These are phyloP conservation scores for Micromesistius poutassou DNA, from an alignment of 2,797 vertebrate species.

Conservation along the genomic window DNA sequence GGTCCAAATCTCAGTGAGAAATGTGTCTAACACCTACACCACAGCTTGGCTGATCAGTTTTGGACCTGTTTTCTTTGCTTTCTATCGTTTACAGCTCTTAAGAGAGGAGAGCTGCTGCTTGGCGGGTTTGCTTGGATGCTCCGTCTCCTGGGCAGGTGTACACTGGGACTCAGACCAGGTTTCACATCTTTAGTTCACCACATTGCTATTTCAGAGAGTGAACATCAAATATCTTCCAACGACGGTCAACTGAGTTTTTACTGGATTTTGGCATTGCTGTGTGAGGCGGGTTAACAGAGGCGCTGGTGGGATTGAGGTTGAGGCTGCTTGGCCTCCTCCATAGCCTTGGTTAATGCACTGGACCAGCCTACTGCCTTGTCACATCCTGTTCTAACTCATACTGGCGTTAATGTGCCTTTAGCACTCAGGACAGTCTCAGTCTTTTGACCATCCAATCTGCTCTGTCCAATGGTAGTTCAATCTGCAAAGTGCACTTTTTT, in stretches of 20 bases:
- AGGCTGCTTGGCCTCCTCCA: conserved; percentile 59
- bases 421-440: not conserved
- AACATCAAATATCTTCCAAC: too few species aligned
- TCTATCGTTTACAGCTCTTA: too few species aligned
- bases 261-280: not conserved
- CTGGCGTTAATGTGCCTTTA: conserved; percentile 12
- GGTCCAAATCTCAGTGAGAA: too few species aligned
- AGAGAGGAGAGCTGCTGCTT: too few species aligned
- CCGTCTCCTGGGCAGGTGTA: too few species aligned
- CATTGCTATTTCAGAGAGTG: too few species aligned
- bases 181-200: too few species aligned
- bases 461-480: conserved; percentile 21
- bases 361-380: conserved; percentile 36
- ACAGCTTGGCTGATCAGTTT: too few species aligned
- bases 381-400: conserved; percentile 50
- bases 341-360: conserved; percentile 48
- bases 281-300: conserved; percentile 5
- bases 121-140: too few species aligned
- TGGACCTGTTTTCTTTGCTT: too few species aligned
- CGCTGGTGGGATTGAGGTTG: conserved; percentile 38
- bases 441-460: not conserved
- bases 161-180: too few species aligned
- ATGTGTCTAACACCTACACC: too few species aligned
- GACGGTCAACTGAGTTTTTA: not conserved
- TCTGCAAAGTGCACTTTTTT: not conserved